Evolutionary conservation across 2,888 invertebrate species (phyloP).

Genomic region (Mesodorylaimus sp.): DNA sequence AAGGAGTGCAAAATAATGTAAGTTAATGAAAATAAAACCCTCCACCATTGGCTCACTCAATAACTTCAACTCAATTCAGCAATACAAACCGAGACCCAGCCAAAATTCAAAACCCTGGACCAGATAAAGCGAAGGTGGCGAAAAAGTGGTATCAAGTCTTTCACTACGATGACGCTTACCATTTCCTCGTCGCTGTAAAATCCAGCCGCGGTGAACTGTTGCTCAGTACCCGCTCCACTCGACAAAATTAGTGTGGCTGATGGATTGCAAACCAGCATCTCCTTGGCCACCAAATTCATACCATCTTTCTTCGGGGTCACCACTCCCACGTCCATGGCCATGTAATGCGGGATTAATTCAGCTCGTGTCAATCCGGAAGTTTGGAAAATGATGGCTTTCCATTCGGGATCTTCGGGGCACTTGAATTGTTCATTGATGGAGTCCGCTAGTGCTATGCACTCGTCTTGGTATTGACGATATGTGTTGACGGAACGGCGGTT

Average conservation of each 20-base stretch:
- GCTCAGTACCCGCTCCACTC: slow-evolving; percentile 21
- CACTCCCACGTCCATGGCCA: slow-evolving; percentile 30
- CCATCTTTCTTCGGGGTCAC: slow-evolving; percentile 28
- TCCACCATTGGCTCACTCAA: too few relatives aligned
- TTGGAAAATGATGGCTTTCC: slow-evolving; percentile 27
- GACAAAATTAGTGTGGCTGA: slow-evolving; percentile 19
- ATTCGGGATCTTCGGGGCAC: slow-evolving; percentile 16
- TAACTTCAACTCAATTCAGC: too few relatives aligned
- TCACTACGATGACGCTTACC: slow-evolving; percentile 11
- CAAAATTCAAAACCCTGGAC: too few relatives aligned
- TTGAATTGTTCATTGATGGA: slow-evolving; percentile 19
- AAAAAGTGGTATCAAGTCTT: too few relatives aligned
- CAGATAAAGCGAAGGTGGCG: too few relatives aligned
- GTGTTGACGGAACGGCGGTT: slow-evolving; percentile 28
- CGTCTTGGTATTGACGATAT: slow-evolving; percentile 28
- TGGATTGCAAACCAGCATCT: slow-evolving; percentile 26
- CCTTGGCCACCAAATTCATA: slow-evolving; percentile 29
- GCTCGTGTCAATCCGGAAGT: slow-evolving; percentile 23
- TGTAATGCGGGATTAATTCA: slow-evolving; percentile 22
- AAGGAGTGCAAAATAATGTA: too few relatives aligned
- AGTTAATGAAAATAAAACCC: too few relatives aligned
- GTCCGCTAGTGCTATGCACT: slow-evolving; percentile 23
- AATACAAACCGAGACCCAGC: too few relatives aligned
- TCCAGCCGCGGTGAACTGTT: slow-evolving; percentile 23
- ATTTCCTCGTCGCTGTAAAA: slow-evolving; percentile 21